Conservation (phyloP, 2,888 invertebrate genomes). For the Aelia acuminata region DNA sequence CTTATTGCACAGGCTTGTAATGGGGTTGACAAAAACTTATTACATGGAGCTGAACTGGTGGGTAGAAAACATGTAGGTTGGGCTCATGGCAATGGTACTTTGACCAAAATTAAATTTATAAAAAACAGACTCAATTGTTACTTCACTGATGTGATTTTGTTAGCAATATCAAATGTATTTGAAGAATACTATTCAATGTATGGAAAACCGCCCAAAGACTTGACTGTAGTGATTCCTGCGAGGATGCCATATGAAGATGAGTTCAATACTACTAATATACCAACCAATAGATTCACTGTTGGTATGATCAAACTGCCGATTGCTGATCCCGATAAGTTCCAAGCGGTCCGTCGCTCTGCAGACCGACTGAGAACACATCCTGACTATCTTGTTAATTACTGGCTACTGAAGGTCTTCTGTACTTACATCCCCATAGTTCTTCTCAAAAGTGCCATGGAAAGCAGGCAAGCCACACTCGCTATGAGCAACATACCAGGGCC, state of each 20-base stretch:
- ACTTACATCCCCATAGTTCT: slow-evolving; percentile 71
- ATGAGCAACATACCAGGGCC: slow-evolving; percentile 74
- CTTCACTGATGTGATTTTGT: slow-evolving; percentile 72
- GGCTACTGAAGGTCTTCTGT: slow-evolving; percentile 71
- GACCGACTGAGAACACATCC: slow-evolving; percentile 69
- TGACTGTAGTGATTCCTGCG: slow-evolving; percentile 68
- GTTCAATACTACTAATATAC: background rate
- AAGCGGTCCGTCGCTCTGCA: slow-evolving; percentile 66
- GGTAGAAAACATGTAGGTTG: slow-evolving; percentile 71
- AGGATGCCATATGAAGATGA: slow-evolving; percentile 66
- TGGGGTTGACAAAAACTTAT: slow-evolving; percentile 66
- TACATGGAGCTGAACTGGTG: slow-evolving; percentile 71
- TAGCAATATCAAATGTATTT: slow-evolving; percentile 72
- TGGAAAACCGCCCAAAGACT: slow-evolving; percentile 61
- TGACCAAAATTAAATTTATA: slow-evolving; percentile 69
- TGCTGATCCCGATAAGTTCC: slow-evolving; percentile 64
- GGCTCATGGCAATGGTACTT: slow-evolving; percentile 70
- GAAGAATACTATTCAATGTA: slow-evolving; percentile 67
- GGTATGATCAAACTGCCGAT: slow-evolving; percentile 72
- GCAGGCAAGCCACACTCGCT: slow-evolving; percentile 72
- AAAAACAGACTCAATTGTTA: slow-evolving; percentile 66
- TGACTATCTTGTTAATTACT: slow-evolving; percentile 72
- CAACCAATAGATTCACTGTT: slow-evolving; percentile 71
- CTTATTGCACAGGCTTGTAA: background rate
- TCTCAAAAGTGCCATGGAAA: slow-evolving; percentile 69